Evolutionary conservation across 2,888 invertebrate genomes (phyloP).

Genomic region (Agrotis exclamationis): DNA sequence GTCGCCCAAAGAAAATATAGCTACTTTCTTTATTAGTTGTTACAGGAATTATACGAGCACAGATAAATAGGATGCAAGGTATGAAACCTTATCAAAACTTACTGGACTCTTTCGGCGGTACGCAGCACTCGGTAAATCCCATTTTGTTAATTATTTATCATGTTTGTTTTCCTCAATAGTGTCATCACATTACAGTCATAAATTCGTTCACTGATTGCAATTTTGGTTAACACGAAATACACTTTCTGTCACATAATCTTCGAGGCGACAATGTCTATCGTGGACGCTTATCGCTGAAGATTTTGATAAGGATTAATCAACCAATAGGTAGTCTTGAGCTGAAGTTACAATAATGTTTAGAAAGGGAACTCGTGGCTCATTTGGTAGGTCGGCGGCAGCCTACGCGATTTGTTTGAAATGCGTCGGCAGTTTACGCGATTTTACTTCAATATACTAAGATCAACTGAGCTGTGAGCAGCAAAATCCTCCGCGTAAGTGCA

Average conservation of each 20-base stretch:
- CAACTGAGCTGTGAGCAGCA: conserved; percentile 26
- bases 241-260: conserved; percentile 30
- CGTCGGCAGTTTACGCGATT: conserved; percentile 44
- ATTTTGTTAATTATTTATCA: conserved; percentile 67
- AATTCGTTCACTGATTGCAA: conserved; percentile 24
- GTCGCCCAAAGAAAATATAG: background rate
- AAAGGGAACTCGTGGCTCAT: conserved; percentile 28
- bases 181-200: conserved; percentile 28
- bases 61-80: background rate
- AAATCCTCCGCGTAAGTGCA: conserved; percentile 18
- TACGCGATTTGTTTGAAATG: conserved; percentile 47
- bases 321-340: conserved; percentile 49
- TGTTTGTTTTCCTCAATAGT: conserved; percentile 40
- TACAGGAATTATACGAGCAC: background rate
- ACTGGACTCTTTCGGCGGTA: conserved; percentile 83
- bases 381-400: conserved; percentile 20
- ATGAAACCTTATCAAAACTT: conserved; percentile 72
- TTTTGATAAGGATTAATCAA: conserved; percentile 55
- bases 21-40: background rate
- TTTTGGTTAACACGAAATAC: conserved; percentile 28
- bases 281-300: conserved; percentile 50
- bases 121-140: conserved; percentile 83
- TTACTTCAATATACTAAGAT: conserved; percentile 17
- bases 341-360: conserved; percentile 8
- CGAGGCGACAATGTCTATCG: conserved; percentile 27